Base-by-base conservation (phyloP, 2,888 invertebrate genomes). In the Petrophora chlorosata region DNA sequence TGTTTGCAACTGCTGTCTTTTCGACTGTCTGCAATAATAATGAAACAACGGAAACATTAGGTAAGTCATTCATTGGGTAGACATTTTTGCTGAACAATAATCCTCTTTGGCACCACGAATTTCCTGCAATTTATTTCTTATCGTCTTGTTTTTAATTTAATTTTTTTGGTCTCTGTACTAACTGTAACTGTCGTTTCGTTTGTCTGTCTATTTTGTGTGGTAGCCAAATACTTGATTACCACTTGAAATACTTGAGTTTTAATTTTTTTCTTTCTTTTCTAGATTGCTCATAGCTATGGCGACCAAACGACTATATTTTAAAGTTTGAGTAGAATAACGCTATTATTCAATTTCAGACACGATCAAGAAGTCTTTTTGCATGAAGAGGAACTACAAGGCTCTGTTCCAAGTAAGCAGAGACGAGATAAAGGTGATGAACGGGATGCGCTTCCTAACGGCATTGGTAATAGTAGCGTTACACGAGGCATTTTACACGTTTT, bases 361-460 rank as follows among this genome's bases (percentile, higher is more conserved):
- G 9, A 49, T 74, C 13, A 53, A 64, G 0, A 60, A 61, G 8
- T 63, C 65, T 0, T 69, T 73, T 43, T 63, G 65, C 17, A 16
- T 74, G 3, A 54, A 45, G 3, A 57, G 56, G 0, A 76, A 76
- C 30, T 61, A 59, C 32, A 45, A 33, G 0, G 57, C 62, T 0
- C 62, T 76, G 5, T 48, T 55, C 5, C 63, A 55, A 13, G 46
- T 56, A 0, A 34, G 59, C 0, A 56, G 45, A 5, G 63, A 65
- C 5, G 74, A 73, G 8, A 65, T 76, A 0, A 55, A 47, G 4
- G 43, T 59, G 0, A 42, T 76, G 3, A 66, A 61, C 3, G 73
- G 71, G 0, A 59, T 68, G 1, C 52, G 69, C 14, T 38, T 65
- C 5, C 0, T 68, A 0, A 46, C 45, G 0, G 13, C 68, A 0